Conservation (phyloP, 2,888 invertebrate species). For the Trisateles emortualis region DNA sequence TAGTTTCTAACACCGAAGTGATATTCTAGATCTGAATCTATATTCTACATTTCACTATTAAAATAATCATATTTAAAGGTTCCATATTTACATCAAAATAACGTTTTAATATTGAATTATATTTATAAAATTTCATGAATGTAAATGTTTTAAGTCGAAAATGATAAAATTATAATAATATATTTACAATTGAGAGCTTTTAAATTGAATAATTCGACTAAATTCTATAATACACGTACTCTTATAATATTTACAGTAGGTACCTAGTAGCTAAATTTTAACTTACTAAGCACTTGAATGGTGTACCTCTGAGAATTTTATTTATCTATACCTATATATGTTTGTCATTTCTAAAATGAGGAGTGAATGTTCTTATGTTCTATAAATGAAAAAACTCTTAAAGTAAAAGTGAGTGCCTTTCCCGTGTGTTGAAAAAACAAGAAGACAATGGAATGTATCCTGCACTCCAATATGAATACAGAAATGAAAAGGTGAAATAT, state of each 20-base stretch:
- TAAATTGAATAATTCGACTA: background rate
- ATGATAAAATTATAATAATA: constrained; percentile 20
- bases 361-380: constrained; percentile 39
- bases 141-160: constrained; percentile 37
- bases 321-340: constrained; percentile 16
- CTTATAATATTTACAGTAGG: no score
- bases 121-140: constrained; percentile 26
- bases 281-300: constrained; percentile 35
- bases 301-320: constrained; percentile 36
- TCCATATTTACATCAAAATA: constrained; percentile 40
- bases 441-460: constrained; percentile 44
- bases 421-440: constrained; percentile 38
- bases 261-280: constrained; percentile 21
- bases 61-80: constrained; percentile 37
- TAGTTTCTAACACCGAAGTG: constrained; percentile 69
- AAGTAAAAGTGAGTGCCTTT: constrained; percentile 49
- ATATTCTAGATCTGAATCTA: constrained; percentile 69
- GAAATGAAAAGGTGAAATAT: constrained; percentile 20
- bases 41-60: constrained; percentile 45
- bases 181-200: background rate
- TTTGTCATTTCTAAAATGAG: constrained; percentile 31
- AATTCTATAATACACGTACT: background rate
- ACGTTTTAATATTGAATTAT: constrained; percentile 29
- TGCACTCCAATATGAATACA: constrained; percentile 25
- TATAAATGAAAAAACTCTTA: constrained; percentile 40